Conservation (phyloP, 2,888 invertebrate genomes). For the Drosophila meridiana region DNA sequence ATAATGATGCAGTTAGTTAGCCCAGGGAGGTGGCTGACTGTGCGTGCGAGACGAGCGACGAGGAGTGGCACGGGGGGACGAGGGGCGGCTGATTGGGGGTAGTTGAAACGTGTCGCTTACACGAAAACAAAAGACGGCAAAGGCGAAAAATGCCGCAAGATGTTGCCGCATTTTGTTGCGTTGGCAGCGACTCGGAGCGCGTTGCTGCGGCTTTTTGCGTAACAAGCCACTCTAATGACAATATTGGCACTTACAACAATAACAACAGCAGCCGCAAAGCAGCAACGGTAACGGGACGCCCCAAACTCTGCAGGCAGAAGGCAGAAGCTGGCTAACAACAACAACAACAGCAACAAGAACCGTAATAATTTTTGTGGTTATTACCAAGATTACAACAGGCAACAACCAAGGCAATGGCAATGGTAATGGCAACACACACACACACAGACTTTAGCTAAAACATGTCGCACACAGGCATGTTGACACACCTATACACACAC, state of each 20-base stretch:
- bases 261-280: constrained; percentile 57
- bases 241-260: constrained; percentile 81
- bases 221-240: constrained; percentile 82
- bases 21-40: constrained; percentile 6
- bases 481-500: constrained; percentile 15
- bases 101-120: constrained; percentile 70
- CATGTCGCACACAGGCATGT: constrained; percentile 57
- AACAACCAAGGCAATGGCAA: constrained; percentile 53
- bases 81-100: background rate
- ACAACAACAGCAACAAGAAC: constrained; percentile 48
- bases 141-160: constrained; percentile 77
- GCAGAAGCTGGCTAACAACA: constrained; percentile 4
- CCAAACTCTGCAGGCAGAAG: background rate
- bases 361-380: constrained; percentile 81
- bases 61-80: background rate
- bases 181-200: constrained; percentile 41
- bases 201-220: constrained; percentile 70
- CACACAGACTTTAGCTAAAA: constrained; percentile 43
- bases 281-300: constrained; percentile 29
- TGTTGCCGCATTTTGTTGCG: constrained; percentile 74
- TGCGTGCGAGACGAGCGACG: background rate
- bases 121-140: constrained; percentile 68
- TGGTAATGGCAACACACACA: constrained; percentile 47
- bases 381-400: constrained; percentile 78
- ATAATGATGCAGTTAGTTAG: constrained; percentile 75